Percentiles rank a stretch among this genome's conserved stretches.
These are phyloP conservation scores for Vidua chalybeata DNA, from an alignment of 2,113 vertebrate species.

Conservation along the genomic window DNA sequence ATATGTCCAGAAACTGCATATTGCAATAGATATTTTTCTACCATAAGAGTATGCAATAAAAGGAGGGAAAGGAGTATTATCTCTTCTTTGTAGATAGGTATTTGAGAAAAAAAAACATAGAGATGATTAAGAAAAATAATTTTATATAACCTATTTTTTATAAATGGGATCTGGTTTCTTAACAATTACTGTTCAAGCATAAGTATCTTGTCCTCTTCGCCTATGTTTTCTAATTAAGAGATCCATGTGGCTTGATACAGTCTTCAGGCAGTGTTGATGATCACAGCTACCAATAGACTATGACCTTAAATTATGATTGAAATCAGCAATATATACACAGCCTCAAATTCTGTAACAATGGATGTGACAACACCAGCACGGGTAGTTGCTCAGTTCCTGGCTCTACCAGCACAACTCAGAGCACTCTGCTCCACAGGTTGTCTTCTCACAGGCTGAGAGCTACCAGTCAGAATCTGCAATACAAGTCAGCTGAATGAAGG, in stretches of 20 bases:
- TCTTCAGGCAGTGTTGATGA: background rate
- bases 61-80: background rate
- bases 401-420: background rate
- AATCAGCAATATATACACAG: background rate
- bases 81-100: background rate
- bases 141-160: background rate
- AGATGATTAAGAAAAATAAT: background rate
- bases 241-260: background rate
- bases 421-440: rapidly evolving
- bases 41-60: background rate
- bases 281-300: background rate
- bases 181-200: background rate
- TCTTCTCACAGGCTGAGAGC: background rate
- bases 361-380: rapidly evolving
- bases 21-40: background rate
- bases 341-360: background rate
- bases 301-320: background rate
- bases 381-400: background rate
- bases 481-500: background rate
- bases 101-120: background rate
- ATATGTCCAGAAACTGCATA: background rate
- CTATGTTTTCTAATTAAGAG: background rate
- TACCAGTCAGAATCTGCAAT: background rate
- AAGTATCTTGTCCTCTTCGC: background rate
- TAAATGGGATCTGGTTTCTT: background rate